These are phyloP conservation scores for Stenotaenia linearis DNA, from an alignment of 2,888 invertebrate genomes.

Conservation along the genomic window DNA sequence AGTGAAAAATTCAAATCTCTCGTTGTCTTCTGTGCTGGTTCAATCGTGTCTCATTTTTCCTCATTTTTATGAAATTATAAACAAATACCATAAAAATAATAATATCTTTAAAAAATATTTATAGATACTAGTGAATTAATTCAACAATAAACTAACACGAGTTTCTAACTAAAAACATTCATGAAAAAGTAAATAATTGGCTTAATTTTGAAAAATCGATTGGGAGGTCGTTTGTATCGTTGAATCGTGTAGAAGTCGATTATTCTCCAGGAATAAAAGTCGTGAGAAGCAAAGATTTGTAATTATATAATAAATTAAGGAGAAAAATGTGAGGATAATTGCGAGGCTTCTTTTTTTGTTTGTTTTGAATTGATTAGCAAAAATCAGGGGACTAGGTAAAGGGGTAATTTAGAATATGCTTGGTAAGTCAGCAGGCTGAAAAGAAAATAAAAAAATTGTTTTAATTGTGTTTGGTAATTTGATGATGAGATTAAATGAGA, in stretches of 20 bases:
- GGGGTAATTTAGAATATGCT: neutral
- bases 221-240: neutral
- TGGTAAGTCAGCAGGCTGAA: neutral
- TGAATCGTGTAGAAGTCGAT: conserved; percentile 8
- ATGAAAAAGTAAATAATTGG: neutral
- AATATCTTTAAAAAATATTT: neutral
- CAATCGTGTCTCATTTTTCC: neutral
- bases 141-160: neutral
- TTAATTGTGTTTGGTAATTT: too few species aligned
- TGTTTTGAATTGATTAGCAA: neutral
- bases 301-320: neutral
- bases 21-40: conserved; percentile 3
- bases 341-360: neutral
- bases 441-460: neutral
- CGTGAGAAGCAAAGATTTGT: neutral
- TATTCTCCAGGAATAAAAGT: conserved; percentile 19
- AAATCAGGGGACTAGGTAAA: neutral
- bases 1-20: neutral
- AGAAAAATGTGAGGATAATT: neutral
- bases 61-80: neutral
- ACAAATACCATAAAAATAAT: neutral
- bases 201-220: neutral
- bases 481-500: too few species aligned
- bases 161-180: neutral
- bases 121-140: neutral